Evolutionary conservation across 2,113 vertebrate species (phyloP).

Genomic region (Barbus barbus): DNA sequence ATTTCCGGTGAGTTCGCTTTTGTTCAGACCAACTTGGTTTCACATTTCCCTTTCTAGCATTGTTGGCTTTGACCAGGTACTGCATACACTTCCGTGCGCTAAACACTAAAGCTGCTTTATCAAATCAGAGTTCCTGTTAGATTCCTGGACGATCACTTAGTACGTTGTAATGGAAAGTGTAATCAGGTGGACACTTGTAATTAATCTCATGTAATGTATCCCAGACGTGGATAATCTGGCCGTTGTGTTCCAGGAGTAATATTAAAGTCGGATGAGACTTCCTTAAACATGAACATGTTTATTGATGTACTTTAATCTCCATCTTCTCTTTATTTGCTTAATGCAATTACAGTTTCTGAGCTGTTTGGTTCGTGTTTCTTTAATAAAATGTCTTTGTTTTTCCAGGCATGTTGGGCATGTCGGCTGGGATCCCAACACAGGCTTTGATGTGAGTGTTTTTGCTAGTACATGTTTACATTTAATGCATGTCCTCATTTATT

Average conservation of each 20-base stretch:
- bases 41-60: background rate
- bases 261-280: background rate
- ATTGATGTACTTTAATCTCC: background rate
- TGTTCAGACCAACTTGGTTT: background rate
- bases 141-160: background rate
- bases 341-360: background rate
- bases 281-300: too few relatives aligned
- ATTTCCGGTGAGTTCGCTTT: conserved; percentile 88
- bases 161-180: background rate
- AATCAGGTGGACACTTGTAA: background rate
- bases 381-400: conserved; percentile 4
- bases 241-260: conserved; percentile 41
- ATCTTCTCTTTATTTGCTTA: background rate
- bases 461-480: background rate
- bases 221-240: conserved; percentile 17
- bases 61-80: background rate
- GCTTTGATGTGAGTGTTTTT: conserved; percentile 92
- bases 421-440: conserved; percentile 98
- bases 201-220: conserved; percentile 40
- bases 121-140: background rate
- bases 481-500: background rate
- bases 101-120: background rate
- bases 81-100: background rate
- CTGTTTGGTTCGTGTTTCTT: conserved; percentile 6
- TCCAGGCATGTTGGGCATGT: conserved; percentile 94